Evolutionary conservation across 2,888 invertebrate species (phyloP), one percentile per base, ranked within the genome.

Genomic region (Harpagoxenus sublaevis): DNA sequence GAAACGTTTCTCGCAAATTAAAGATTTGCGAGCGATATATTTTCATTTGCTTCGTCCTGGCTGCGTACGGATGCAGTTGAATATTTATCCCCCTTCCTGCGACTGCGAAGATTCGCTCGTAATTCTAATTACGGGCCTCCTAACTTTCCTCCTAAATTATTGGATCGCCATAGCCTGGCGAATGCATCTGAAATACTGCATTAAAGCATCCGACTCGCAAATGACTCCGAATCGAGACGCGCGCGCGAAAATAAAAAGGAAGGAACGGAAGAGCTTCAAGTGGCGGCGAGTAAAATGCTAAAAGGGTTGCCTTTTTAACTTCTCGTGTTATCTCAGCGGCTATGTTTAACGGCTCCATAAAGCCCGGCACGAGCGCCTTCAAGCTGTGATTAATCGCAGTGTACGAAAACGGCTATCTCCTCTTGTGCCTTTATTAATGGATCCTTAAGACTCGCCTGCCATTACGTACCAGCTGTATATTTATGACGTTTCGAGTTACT

Each of bases 311-410:
- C 68, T 86, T 86, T 86, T 86, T 89, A 89, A 73, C 73, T 81
- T 45, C 78, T 42, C 31, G 68, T 51, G 79, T 88, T 85, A 87
- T 90, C 88, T 78, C 63, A n/a, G 77, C 53, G 85, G 81, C 66
- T 74, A 63, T 84, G 77, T 89, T 88, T 85, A 90, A 85, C 74
- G 78, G 83, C 77, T 83, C 81, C 84, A 88, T 84, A 83, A 85
- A 90, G 84, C 84, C 84, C 68, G 65, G 77, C 63, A 51, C 68
- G 66, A 84, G 85, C 85, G 84, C 77, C 90, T 66, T 77, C 84
- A 65, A 55, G 45, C 57, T 73, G 81, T 89, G 89, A 89, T 89
- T 89, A 89, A 89, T 89, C 83, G 87, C 83, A 77, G 73, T 84
- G 55, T 87, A 86, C 85, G 81, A 83, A 88, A 83, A 74, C 65